Evolutionary conservation across 2,113 vertebrate genomes (phyloP).

Genomic region (Romanogobio albipinnatus): DNA sequence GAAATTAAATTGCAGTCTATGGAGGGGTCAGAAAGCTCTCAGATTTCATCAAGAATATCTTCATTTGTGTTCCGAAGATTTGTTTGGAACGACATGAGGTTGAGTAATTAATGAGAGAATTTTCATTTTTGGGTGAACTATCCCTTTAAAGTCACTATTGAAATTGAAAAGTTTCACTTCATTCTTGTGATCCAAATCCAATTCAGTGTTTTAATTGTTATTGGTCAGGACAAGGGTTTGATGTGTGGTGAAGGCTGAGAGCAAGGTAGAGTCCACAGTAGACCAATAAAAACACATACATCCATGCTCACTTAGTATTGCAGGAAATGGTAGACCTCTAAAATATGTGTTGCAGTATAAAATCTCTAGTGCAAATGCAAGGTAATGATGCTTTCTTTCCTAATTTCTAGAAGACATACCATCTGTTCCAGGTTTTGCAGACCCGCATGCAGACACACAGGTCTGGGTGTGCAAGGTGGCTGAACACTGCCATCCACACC

Average conservation of each 20-base stretch:
- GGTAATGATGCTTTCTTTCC: background rate
- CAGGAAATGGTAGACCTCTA: background rate
- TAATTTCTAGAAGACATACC: slow-evolving; percentile 77
- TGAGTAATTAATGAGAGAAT: no score
- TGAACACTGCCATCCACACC: slow-evolving; percentile 94
- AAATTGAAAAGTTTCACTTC: background rate
- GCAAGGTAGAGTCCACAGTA: background rate
- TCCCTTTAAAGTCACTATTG: background rate
- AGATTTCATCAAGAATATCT: no score
- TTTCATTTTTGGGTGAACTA: no score
- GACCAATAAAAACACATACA: background rate
- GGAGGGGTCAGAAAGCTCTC: no score
- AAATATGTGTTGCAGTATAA: background rate
- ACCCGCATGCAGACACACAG: slow-evolving; percentile 96
- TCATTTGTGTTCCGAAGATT: no score
- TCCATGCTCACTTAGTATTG: background rate
- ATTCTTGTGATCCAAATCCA: background rate
- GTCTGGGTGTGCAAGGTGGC: slow-evolving; percentile 89
- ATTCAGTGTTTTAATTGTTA: background rate
- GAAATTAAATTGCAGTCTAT: no score
- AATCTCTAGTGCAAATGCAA: background rate
- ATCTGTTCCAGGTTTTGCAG: slow-evolving; percentile 98
- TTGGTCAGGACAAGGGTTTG: background rate
- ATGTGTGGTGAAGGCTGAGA: background rate
- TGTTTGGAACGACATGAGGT: no score